These are phyloP conservation scores for Dasysyrphus albostriatus DNA, from an alignment of 2,888 invertebrate species.

Conservation along the genomic window DNA sequence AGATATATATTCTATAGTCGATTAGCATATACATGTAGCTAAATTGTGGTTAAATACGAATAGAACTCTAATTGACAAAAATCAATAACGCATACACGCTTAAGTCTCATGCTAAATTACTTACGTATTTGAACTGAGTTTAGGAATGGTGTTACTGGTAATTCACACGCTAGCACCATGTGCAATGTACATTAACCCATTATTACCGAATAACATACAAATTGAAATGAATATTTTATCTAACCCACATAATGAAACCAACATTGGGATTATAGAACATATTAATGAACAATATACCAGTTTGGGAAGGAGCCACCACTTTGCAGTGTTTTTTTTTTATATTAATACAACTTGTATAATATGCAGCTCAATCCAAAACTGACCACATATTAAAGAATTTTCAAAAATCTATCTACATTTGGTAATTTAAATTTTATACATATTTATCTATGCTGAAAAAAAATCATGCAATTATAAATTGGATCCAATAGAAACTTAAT, in stretches of 20 bases:
- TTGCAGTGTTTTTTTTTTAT: neutral
- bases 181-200: neutral
- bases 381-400: neutral
- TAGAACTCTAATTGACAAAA: too few species aligned
- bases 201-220: neutral
- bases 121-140: neutral
- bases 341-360: neutral
- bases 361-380: neutral
- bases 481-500: too few species aligned
- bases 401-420: neutral
- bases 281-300: neutral
- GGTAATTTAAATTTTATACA: neutral
- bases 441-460: too few species aligned
- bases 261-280: conserved; percentile 4
- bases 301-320: neutral
- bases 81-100: too few species aligned
- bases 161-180: neutral
- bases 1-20: too few species aligned
- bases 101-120: too few species aligned
- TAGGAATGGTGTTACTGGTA: neutral
- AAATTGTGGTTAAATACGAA: too few species aligned
- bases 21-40: too few species aligned
- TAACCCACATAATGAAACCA: conserved; percentile 14
- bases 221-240: conserved; percentile 23
- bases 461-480: too few species aligned